Evolutionary conservation across 2,797 vertebrate genomes (phyloP).

Genomic region (Lates japonicus): DNA sequence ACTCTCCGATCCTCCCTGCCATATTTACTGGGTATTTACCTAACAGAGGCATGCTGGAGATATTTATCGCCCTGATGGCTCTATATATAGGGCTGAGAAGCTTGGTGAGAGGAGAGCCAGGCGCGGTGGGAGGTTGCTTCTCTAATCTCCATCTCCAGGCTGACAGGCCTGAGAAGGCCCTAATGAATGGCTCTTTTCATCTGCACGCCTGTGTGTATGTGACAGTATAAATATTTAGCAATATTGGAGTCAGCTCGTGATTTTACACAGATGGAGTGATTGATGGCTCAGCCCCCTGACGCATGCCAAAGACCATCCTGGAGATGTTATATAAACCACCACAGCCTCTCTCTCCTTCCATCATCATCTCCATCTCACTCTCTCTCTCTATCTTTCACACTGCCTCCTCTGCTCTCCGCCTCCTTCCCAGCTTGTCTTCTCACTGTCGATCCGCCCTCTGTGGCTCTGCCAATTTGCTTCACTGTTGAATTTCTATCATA

Average conservation of each 20-base stretch:
- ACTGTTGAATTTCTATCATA: slow-evolving; percentile 82
- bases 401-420: slow-evolving; percentile 84
- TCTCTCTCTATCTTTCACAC: slow-evolving; percentile 79
- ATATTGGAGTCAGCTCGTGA: slow-evolving; percentile 98
- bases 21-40: slow-evolving; percentile 98
- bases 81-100: slow-evolving; percentile 93
- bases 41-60: slow-evolving; percentile 95
- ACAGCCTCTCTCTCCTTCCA: slow-evolving; percentile 75
- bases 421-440: slow-evolving; percentile 85
- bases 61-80: slow-evolving; percentile 96
- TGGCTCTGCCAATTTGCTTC: slow-evolving; percentile 84
- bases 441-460: slow-evolving; percentile 82
- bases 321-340: slow-evolving; percentile 89
- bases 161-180: slow-evolving; percentile 98
- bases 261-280: slow-evolving; percentile 99
- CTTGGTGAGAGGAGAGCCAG: slow-evolving; percentile 84
- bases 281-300: slow-evolving; percentile 93
- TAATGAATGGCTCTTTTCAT: slow-evolving; percentile 99
- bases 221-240: slow-evolving; percentile 99
- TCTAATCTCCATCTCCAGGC: slow-evolving; percentile 98
- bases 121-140: slow-evolving; percentile 97
- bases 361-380: slow-evolving; percentile 77
- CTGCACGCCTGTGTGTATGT: slow-evolving; percentile 97
- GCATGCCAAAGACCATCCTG: slow-evolving; percentile 93
- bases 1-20: slow-evolving; percentile 91